A percentile compares a stretch with the other conserved stretches of the same genome.
Evolutionary conservation across 2,888 invertebrate species (phyloP).

Genomic region (Hypena proboscidalis): DNA sequence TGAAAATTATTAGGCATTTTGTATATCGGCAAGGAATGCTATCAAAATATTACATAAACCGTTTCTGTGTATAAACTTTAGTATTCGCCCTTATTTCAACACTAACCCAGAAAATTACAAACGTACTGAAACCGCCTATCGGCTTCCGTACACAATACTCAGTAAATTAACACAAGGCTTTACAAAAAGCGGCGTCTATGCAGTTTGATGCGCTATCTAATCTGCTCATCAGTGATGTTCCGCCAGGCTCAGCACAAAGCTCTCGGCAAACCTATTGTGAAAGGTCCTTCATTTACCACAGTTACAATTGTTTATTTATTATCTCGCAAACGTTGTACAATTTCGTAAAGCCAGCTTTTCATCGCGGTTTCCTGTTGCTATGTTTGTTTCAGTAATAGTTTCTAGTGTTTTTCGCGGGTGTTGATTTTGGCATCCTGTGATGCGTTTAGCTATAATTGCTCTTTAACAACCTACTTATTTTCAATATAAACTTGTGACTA

Average conservation of each 20-base stretch:
- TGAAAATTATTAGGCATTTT: too few species aligned
- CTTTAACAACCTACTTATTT: too few species aligned
- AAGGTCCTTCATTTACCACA: conserved; percentile 15
- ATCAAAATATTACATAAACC: too few species aligned
- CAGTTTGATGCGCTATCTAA: conserved; percentile 37
- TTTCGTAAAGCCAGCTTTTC: conserved; percentile 1
- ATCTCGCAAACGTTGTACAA: background rate
- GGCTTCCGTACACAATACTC: conserved; percentile 37
- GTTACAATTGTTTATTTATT: conserved; percentile 4
- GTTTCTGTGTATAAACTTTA: too few species aligned
- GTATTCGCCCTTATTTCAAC: too few species aligned
- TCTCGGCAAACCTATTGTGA: conserved; percentile 23
- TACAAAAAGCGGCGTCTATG: conserved; percentile 33
- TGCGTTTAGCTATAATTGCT: too few species aligned
- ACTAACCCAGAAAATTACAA: conserved; percentile 9
- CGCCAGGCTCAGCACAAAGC: conserved; percentile 7
- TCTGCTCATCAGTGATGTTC: conserved; percentile 20
- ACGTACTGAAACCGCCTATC: conserved; percentile 29
- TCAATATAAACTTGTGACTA: too few species aligned
- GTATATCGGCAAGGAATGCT: too few species aligned
- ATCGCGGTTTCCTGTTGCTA: background rate
- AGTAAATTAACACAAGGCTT: conserved; percentile 38
- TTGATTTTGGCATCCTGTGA: too few species aligned
- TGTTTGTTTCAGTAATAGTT: too few species aligned
- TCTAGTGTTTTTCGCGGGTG: too few species aligned